phyloP scores from a whole-genome alignment of 2,888 invertebrate genomes.

The Lepidocyrtoides sp. region DNA sequence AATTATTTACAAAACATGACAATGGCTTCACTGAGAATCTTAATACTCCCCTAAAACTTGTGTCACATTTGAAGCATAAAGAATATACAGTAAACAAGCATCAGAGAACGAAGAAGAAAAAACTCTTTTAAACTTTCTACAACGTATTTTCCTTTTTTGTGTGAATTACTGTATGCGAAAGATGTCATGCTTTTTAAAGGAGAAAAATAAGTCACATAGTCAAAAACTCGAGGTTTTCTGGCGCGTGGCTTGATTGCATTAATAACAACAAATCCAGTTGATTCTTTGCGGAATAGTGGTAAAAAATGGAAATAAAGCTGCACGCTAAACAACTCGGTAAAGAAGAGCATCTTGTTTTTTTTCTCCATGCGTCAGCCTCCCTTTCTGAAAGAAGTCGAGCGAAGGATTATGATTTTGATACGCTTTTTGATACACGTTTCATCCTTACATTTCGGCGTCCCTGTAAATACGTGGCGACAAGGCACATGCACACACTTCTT shows the following conservation, averaged over 20 bases:
- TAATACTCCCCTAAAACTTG: background rate
- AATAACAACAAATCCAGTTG: constrained; percentile 43
- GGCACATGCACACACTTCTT: constrained; percentile 31
- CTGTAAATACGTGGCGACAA: constrained; percentile 49
- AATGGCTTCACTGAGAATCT: background rate
- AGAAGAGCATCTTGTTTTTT: constrained; percentile 2
- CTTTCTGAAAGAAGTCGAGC: constrained; percentile 3
- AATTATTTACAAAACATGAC: constrained; percentile 52
- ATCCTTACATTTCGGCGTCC: constrained; percentile 46
- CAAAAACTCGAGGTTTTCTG: constrained; percentile 7
- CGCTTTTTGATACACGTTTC: constrained; percentile 71
- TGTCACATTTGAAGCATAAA: background rate
- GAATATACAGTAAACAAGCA: background rate
- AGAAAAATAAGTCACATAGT: constrained; percentile 17
- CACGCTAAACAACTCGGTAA: background rate
- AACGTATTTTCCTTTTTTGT: constrained; percentile 10
- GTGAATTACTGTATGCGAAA: background rate
- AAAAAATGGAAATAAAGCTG: background rate
- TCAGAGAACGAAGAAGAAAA: background rate
- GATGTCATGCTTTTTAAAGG: background rate
- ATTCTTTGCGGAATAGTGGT: constrained; percentile 2
- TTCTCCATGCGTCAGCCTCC: constrained; percentile 27
- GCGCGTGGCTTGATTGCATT: constrained; percentile 64
- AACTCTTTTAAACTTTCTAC: background rate
- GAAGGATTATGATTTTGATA: constrained; percentile 75